Evolutionary conservation across 2,113 vertebrate species (phyloP).

Genomic region (Redunca redunca): DNA sequence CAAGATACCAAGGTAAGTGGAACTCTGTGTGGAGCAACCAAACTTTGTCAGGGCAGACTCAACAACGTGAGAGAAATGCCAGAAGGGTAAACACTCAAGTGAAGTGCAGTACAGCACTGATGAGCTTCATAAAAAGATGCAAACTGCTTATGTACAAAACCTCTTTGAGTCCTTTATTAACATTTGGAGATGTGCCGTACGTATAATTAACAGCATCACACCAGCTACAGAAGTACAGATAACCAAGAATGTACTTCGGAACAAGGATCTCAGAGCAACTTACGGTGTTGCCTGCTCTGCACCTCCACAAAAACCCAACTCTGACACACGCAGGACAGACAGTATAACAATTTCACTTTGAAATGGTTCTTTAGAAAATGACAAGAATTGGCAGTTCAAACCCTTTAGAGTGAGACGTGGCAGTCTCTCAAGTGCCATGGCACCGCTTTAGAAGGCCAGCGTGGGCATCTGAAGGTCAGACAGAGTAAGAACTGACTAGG

Average conservation of each 20-base stretch:
- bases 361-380: constrained; percentile 68
- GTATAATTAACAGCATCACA: constrained; percentile 77
- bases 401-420: constrained; percentile 53
- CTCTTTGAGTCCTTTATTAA: constrained; percentile 83
- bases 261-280: constrained; percentile 74
- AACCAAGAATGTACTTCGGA: constrained; percentile 68
- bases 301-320: constrained; percentile 55
- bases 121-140: constrained; percentile 31
- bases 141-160: constrained; percentile 77
- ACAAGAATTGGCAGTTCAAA: constrained; percentile 67
- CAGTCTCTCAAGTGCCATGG: constrained; percentile 65
- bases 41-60: not conserved
- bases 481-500: constrained; percentile 39
- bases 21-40: not conserved
- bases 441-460: constrained; percentile 74
- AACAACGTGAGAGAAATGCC: not conserved
- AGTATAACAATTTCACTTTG: constrained; percentile 75
- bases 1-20: not conserved
- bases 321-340: constrained; percentile 72
- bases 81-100: not conserved
- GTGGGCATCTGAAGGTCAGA: constrained; percentile 67
- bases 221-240: constrained; percentile 75
- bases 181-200: constrained; percentile 75
- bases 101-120: not conserved
- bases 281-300: constrained; percentile 2